Evolutionary conservation across 2,888 invertebrate genomes (phyloP).

Genomic region (Penaeus monodon): DNA sequence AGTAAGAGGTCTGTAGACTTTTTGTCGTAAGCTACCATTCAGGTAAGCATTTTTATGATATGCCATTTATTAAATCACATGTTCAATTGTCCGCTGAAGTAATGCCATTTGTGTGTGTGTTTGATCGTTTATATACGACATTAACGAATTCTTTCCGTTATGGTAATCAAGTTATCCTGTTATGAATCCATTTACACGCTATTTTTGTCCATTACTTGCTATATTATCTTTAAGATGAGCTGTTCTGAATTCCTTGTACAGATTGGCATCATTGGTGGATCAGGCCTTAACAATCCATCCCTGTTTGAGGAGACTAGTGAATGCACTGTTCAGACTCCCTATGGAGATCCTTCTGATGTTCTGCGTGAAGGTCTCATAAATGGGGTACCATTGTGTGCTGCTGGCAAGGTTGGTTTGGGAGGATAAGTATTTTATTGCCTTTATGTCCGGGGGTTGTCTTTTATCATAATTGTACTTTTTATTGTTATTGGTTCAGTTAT

Average conservation of each 20-base stretch:
- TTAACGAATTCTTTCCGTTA: too few relatives aligned
- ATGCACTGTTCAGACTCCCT: constrained; percentile 77
- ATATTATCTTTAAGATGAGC: too few relatives aligned
- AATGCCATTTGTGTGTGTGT: too few relatives aligned
- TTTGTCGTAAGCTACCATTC: too few relatives aligned
- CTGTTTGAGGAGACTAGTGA: constrained; percentile 79
- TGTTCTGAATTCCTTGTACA: constrained; percentile 68
- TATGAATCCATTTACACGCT: too few relatives aligned
- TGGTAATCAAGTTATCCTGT: too few relatives aligned
- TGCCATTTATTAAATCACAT: too few relatives aligned
- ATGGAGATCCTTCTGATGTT: constrained; percentile 85
- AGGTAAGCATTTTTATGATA: too few relatives aligned
- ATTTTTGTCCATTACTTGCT: too few relatives aligned
- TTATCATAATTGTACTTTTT: background rate
- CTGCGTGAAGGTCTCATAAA: constrained; percentile 84
- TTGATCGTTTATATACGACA: too few relatives aligned
- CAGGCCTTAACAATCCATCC: constrained; percentile 89
- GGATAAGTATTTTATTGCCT: background rate
- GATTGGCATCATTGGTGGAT: constrained; percentile 98
- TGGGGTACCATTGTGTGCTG: constrained; percentile 77
- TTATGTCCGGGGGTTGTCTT: background rate
- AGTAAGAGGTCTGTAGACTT: too few relatives aligned
- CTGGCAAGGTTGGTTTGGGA: constrained; percentile 70
- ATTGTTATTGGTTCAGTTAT: background rate
- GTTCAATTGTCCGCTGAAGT: too few relatives aligned